Base-by-base conservation (phyloP, 2,888 invertebrate species). In the Muscina levida region DNA sequence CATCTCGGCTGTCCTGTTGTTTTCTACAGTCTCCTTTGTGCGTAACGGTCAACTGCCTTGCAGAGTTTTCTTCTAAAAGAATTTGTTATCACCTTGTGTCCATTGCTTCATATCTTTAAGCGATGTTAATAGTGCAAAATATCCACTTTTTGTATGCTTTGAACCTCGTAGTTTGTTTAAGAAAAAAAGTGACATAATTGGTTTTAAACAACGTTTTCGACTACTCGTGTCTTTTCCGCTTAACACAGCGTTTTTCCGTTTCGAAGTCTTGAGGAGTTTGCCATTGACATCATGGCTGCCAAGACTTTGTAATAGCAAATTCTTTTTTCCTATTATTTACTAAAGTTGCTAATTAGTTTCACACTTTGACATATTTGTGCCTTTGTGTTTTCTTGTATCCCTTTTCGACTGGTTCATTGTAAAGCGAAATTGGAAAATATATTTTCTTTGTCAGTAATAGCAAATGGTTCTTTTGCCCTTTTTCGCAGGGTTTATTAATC, bases 271-370 rank as follows among this genome's bases (percentile, higher is more conserved):
- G 22, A 22, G 17, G n/a, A 57, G 17, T 46, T 67, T 53, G 59
- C 26, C 19, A 62, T 19, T 74, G 62, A 53, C 19, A 24, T 24
- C 31, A 31, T 31, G 31, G 4, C 31, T 31, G 31, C 4, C n/a
- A 79, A 15, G 13, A 56, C 39, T 68, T 79, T 71, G 42, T 72
- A 19, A 24, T n/a, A 37, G 42, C 11, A 6, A 56, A 56, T 68
- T 44, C 4, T 39, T 5, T 53, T 42, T 39, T 56, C 2, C 15
- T 31, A 8, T 56, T 56, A 3, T 37, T 31, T 37, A 56, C 53
- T 68, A 77, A 80, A 80, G 80, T 81, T 81, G 53, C 70, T 53
- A 77, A 77, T 77, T 80, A 77, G 77, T 77, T 62, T 62, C 15
- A 31, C 13, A 37, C 11, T 65, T 72, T 65, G 42, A 11, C 2